Conservation (phyloP, 1,140 invertebrate species). For the Drosophila oshimai region DNA sequence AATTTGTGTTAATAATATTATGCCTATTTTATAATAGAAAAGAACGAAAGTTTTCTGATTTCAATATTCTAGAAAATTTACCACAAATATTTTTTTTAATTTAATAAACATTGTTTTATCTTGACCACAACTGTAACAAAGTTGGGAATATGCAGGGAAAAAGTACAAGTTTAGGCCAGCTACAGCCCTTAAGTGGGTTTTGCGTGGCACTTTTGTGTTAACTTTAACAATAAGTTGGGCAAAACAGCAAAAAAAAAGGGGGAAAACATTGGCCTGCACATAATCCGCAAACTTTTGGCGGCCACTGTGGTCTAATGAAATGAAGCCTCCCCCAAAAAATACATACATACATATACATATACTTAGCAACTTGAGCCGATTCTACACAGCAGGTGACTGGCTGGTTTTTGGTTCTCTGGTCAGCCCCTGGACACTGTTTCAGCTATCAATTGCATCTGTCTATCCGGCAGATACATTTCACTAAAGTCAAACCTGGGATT, state of each 20-base stretch:
- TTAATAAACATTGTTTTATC: neutral
- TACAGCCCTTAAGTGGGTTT: slow-evolving; percentile 77
- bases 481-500: slow-evolving; percentile 54
- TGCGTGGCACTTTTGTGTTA: slow-evolving; percentile 75
- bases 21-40: too few relatives aligned
- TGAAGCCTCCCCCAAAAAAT: slow-evolving; percentile 33
- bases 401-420: slow-evolving; percentile 29
- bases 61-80: too few relatives aligned
- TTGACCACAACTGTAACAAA: slow-evolving; percentile 1
- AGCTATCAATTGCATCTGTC: slow-evolving; percentile 41
- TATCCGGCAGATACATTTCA: slow-evolving; percentile 66
- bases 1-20: too few relatives aligned
- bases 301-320: slow-evolving; percentile 69
- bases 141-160: slow-evolving; percentile 23
- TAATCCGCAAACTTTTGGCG: slow-evolving; percentile 51
- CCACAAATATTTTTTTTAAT: too few relatives aligned
- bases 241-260: slow-evolving; percentile 20
- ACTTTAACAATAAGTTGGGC: slow-evolving; percentile 76
- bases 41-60: too few relatives aligned
- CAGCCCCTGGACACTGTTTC: slow-evolving; percentile 17
- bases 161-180: slow-evolving; percentile 38
- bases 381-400: slow-evolving; percentile 65
- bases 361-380: slow-evolving; percentile 57
- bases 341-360: neutral
- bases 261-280: slow-evolving; percentile 6